These are phyloP conservation scores for Rhaphigaster nebulosa DNA, from an alignment of 2,888 invertebrate genomes.

Conservation along the genomic window DNA sequence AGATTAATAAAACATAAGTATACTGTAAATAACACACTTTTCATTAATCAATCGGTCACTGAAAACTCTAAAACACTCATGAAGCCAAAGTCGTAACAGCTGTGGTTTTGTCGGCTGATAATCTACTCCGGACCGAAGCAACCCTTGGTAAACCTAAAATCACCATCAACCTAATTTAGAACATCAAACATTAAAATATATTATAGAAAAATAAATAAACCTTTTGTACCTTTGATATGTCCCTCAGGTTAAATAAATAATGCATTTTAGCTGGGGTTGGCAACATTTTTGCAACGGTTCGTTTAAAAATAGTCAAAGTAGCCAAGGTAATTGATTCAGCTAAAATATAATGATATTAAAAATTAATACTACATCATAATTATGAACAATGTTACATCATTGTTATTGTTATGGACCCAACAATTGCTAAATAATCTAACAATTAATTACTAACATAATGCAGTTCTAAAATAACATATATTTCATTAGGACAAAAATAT, in stretches of 20 bases:
- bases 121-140: constrained; percentile 82
- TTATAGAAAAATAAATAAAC: not conserved
- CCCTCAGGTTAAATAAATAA: constrained; percentile 89
- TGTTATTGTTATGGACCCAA: no score
- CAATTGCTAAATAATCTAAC: no score
- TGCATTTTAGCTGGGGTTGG: constrained; percentile 93
- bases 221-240: constrained; percentile 78
- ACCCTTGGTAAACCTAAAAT: constrained; percentile 76
- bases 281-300: constrained; percentile 80
- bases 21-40: constrained; percentile 70
- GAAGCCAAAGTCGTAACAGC: constrained; percentile 86
- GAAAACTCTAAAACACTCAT: constrained; percentile 88
- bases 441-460: no score
- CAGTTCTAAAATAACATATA: no score
- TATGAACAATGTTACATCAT: no score
- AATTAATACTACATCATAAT: not conserved
- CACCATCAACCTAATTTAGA: constrained; percentile 8
- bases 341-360: constrained; percentile 51
- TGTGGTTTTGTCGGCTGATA: constrained; percentile 80
- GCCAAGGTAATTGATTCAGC: constrained; percentile 77
- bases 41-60: constrained; percentile 86
- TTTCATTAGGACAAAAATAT: no score
- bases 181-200: constrained; percentile 38
- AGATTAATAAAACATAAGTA: not conserved
- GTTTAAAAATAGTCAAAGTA: constrained; percentile 83